Base-by-base conservation (phyloP, 2,797 vertebrate species). In the Gallinago stenura region DNA sequence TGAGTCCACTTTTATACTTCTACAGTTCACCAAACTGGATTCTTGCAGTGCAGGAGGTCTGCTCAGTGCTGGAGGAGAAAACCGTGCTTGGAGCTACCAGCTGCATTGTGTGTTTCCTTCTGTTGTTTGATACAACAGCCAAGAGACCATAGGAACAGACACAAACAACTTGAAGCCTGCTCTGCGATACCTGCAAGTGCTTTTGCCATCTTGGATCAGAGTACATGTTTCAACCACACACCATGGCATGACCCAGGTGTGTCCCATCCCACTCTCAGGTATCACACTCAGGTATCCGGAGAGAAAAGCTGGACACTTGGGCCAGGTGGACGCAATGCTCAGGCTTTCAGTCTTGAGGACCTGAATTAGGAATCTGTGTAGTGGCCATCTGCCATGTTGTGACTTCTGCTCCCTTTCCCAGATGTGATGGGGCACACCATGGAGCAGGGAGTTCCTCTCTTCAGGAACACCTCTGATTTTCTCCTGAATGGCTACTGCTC, bases 51-150 rank as follows among this genome's bases (percentile, higher is more conserved):
- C 8, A 60, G 54, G 16, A 87, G 14, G 3, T 11, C 12, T 58
- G 41, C 30, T 65, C 22, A 43, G 1, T 0, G 5, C 35, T 28
- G 41, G 6, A 6, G 24, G 13, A 81, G 70, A 81, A 60, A 54
- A 12, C 7, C 11, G 39, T 1, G 1, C 24, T 46, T 43, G 54
- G n/a, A 69, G 35, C 22, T 46, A 17, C 21, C 9, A 33, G 20
- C 18, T 77, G 18, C 2, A 1, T 19, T 51, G 5, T 0, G 0
- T 56, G 15, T 35, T 30, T 65, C 43, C n/a, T 30, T 69, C 39
- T 48, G 53, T 13, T 39, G 4, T 80, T 66, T 39, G 19, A 31
- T 24, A 7, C 41, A 56, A 31, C 13, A 45, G 31, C 9, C 33
- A 69, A 53, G 51, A 65, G 19, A 31, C 11, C 19, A 2, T 5